Conservation (phyloP, 2,113 vertebrate genomes). For the Promerops cafer region DNA sequence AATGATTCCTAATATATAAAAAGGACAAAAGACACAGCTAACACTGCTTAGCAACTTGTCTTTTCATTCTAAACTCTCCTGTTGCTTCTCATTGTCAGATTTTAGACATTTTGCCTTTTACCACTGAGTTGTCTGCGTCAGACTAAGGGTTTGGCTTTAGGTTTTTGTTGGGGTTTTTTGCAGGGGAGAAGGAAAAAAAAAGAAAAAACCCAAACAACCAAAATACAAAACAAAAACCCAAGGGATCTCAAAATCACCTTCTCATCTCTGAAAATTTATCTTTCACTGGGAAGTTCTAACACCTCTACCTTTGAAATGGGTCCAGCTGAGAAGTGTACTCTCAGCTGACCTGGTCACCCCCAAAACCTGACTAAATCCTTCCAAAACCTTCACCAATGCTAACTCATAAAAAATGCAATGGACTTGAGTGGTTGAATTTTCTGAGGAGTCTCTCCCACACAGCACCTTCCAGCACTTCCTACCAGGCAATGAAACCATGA, state of each 20-base stretch:
- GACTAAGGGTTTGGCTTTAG: background rate
- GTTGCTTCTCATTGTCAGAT: background rate
- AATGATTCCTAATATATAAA: background rate
- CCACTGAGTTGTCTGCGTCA: background rate
- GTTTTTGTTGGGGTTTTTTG: accelerated
- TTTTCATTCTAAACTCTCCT: background rate
- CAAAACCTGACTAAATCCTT: background rate
- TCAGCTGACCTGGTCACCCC: background rate
- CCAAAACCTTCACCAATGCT: background rate
- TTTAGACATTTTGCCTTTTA: background rate
- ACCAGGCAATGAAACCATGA: background rate
- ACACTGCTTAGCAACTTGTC: background rate
- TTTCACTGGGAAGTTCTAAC: background rate
- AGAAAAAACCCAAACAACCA: background rate
- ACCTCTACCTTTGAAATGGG: background rate
- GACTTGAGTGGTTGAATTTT: background rate
- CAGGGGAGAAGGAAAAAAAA: accelerated
- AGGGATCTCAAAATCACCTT: background rate
- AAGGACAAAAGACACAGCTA: background rate
- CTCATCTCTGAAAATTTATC: background rate
- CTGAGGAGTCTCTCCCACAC: background rate
- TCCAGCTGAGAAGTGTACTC: background rate
- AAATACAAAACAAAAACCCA: background rate
- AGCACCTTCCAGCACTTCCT: background rate
- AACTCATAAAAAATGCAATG: background rate